Conservation (phyloP, 2,113 vertebrate genomes). For the Haemorhous mexicanus region DNA sequence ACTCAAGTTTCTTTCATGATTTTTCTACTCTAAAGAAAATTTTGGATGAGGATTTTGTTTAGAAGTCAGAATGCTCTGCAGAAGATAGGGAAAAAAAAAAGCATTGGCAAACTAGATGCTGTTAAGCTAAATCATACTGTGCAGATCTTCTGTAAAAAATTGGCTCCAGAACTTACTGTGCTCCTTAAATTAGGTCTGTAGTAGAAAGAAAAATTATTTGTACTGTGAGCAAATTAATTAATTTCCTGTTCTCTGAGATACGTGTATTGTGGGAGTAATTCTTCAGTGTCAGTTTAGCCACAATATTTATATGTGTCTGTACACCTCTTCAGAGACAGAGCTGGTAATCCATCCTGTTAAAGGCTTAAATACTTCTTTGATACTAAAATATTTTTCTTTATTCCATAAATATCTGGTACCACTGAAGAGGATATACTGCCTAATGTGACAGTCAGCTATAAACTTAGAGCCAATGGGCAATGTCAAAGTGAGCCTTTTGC, state of each 20-base stretch:
- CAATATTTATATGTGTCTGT: not conserved
- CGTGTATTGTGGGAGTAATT: not conserved
- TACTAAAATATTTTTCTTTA: not conserved
- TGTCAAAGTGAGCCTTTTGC: not conserved
- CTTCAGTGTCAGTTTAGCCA: not conserved
- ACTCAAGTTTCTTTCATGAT: not conserved
- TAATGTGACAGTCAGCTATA: not conserved
- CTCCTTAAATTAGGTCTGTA: not conserved
- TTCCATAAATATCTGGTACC: not conserved
- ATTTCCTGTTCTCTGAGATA: not conserved
- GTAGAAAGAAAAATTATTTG: not conserved
- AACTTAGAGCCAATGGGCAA: not conserved
- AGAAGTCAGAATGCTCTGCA: not conserved
- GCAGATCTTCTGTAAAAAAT: slow-evolving; percentile 1
- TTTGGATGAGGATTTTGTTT: not conserved
- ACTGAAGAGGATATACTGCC: not conserved
- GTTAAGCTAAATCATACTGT: not conserved
- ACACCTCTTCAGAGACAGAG: not conserved
- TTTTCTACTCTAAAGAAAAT: not conserved
- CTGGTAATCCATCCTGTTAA: slow-evolving; percentile 1
- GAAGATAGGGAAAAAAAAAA: not conserved
- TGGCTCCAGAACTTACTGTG: not conserved
- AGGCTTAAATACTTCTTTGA: slow-evolving; percentile 6
- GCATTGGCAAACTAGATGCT: not conserved
- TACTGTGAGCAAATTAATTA: not conserved